Conservation (phyloP, 2,888 invertebrate genomes). For the Prenolepis imparis region DNA sequence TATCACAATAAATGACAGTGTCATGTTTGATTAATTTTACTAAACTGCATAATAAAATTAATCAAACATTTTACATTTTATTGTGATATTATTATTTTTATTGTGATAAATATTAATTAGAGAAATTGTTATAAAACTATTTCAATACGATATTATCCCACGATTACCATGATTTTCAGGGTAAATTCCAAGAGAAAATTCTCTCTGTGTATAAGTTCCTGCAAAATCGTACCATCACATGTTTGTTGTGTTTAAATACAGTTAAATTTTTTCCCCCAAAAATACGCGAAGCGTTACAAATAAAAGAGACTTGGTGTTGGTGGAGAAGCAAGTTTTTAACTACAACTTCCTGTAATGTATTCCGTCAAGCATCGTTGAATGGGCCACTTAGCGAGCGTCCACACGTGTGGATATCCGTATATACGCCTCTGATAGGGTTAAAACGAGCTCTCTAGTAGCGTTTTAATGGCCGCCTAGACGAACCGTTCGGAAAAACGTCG, state of each 20-base stretch:
- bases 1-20: too few relatives aligned
- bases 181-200: too few relatives aligned
- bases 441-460: constrained; percentile 64
- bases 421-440: constrained; percentile 40
- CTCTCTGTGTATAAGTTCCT: neutral
- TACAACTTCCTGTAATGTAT: constrained; percentile 84
- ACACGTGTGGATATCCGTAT: constrained; percentile 59
- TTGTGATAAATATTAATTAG: too few relatives aligned
- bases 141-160: too few relatives aligned
- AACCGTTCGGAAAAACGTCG: constrained; percentile 45
- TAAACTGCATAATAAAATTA: too few relatives aligned
- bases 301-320: constrained; percentile 25
- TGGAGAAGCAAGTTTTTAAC: constrained; percentile 79
- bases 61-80: too few relatives aligned
- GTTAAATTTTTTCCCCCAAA: constrained; percentile 19
- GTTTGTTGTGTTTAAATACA: constrained; percentile 8
- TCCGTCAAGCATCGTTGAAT: constrained; percentile 81
- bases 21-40: too few relatives aligned
- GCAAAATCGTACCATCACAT: neutral
- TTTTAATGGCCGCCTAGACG: constrained; percentile 70
- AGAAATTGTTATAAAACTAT: too few relatives aligned
- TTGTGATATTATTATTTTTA: too few relatives aligned
- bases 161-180: too few relatives aligned
- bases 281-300: constrained; percentile 6
- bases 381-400: constrained; percentile 83